Evolutionary conservation across 1,140 invertebrate species (phyloP).

Genomic region (Mesaphorura yosii): DNA sequence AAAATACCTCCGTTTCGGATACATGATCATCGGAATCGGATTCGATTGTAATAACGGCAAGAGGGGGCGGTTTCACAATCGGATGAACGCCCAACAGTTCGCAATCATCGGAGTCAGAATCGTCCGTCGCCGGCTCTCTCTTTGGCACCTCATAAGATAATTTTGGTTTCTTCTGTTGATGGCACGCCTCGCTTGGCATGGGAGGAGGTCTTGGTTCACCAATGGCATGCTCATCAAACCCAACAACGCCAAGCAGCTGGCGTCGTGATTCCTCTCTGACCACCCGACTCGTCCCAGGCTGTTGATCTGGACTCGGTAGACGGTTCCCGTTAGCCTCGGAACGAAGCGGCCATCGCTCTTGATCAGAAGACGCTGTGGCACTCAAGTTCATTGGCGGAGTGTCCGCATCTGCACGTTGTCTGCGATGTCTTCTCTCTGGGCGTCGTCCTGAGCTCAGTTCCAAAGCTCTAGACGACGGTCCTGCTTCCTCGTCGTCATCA

Average conservation of each 20-base stretch:
- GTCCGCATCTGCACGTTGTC: no score
- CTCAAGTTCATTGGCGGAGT: no score
- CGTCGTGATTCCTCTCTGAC: neutral
- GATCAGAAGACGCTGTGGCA: no score
- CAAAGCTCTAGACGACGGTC: no score
- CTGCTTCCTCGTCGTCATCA: neutral
- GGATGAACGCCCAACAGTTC: constrained; percentile 18
- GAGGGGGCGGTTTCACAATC: constrained; percentile 18
- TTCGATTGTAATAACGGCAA: constrained; percentile 24
- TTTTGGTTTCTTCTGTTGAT: neutral
- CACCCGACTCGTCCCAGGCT: neutral
- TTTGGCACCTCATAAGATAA: no score
- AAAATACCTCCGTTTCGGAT: neutral
- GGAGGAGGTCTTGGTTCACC: neutral
- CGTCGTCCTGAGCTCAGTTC: no score
- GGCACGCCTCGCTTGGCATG: neutral
- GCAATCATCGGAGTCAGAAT: constrained; percentile 17
- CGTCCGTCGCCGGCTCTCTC: no score
- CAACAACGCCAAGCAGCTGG: neutral
- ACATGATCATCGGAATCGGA: constrained; percentile 16
- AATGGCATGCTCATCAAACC: neutral
- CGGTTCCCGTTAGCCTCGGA: no score
- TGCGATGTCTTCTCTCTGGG: neutral
- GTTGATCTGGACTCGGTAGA: no score
- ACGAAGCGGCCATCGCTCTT: no score